A percentile compares a stretch with the other conserved stretches of the same genome.
phyloP scores from a whole-genome alignment of 2,113 vertebrate species.

The Ceyx margarethae region DNA sequence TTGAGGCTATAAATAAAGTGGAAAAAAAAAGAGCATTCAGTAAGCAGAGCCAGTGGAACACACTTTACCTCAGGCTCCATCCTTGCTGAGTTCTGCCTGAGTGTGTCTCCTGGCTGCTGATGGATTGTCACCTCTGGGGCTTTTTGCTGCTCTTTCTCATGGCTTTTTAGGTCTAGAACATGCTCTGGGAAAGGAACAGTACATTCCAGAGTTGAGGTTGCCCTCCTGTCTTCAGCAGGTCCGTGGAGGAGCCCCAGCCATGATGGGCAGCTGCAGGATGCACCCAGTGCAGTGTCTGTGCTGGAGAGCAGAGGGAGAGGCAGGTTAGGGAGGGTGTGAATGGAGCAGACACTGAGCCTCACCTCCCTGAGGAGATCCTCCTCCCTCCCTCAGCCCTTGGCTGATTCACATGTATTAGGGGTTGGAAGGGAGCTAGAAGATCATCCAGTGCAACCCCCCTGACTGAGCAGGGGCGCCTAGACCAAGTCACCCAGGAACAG shows the following conservation, averaged over 20 bases:
- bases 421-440: too few species aligned
- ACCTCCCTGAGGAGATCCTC: neutral
- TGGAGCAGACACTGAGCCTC: neutral
- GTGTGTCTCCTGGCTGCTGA: neutral
- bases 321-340: neutral
- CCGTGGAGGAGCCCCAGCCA: neutral
- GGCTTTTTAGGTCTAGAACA: neutral
- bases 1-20: neutral
- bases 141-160: neutral
- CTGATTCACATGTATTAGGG: neutral
- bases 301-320: neutral
- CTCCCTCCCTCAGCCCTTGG: neutral
- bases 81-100: neutral
- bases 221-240: neutral
- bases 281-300: neutral
- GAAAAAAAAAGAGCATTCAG: neutral
- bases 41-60: neutral
- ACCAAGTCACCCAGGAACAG: too few species aligned
- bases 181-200: neutral
- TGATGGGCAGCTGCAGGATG: neutral
- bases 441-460: too few species aligned
- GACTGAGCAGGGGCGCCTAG: too few species aligned
- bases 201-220: neutral
- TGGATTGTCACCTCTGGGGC: neutral
- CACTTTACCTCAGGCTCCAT: neutral